A percentile compares a stretch with the other conserved stretches of the same genome.
Evolutionary conservation across 2,113 vertebrate species (phyloP).

Genomic region (Arvicanthis niloticus): DNA sequence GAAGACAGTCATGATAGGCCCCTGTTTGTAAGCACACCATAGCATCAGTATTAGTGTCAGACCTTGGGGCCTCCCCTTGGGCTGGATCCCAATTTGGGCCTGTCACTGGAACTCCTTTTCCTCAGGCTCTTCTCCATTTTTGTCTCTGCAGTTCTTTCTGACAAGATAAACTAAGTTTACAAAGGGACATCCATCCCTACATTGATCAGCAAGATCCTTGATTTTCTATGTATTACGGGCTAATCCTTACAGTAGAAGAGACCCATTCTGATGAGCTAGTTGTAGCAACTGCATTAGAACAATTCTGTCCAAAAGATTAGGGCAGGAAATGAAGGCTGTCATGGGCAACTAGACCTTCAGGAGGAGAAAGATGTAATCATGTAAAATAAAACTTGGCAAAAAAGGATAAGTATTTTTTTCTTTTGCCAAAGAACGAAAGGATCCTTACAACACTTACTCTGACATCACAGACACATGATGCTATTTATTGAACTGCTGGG

Average conservation of each 20-base stretch:
- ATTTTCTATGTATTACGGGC: neutral
- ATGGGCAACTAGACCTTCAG: neutral
- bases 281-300: neutral
- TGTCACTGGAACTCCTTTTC: no score
- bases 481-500: conserved; percentile 64
- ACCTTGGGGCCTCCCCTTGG: no score
- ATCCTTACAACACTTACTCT: conserved; percentile 51
- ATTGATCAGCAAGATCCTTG: neutral
- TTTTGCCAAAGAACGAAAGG: conserved; percentile 57
- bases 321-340: neutral
- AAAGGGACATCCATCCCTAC: neutral
- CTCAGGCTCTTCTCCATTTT: no score
- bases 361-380: conserved; percentile 52
- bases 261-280: neutral
- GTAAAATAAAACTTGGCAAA: conserved; percentile 61
- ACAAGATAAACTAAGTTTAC: conserved; percentile 3
- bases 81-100: no score
- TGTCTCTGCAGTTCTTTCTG: no score
- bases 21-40: no score
- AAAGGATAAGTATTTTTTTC: conserved; percentile 10
- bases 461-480: neutral
- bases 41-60: no score
- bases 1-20: no score
- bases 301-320: conserved; percentile 4
- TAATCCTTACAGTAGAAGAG: neutral